phyloP scores from a whole-genome alignment of 2,888 invertebrate species.

The Acleris emargana region DNA sequence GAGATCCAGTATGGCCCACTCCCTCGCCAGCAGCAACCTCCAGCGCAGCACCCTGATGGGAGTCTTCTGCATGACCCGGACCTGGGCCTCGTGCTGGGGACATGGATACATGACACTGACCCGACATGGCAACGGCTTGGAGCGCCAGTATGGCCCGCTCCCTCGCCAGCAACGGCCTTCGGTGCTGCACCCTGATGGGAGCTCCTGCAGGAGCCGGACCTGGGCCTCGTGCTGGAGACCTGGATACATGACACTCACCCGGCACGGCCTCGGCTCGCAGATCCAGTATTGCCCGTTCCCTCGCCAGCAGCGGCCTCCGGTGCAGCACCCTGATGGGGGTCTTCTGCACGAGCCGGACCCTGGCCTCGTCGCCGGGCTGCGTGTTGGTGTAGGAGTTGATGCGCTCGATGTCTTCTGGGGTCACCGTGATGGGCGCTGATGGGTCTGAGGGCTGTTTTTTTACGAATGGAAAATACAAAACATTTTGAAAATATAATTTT shows the following conservation, averaged over 20 bases:
- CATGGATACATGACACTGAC: constrained; percentile 41
- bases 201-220: constrained; percentile 90
- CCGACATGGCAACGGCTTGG: constrained; percentile 78
- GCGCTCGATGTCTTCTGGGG: constrained; percentile 78
- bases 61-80: constrained; percentile 91
- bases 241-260: constrained; percentile 48
- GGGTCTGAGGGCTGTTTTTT: constrained; percentile 18
- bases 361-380: constrained; percentile 52
- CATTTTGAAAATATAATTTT: no score
- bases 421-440: constrained; percentile 51
- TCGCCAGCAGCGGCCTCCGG: constrained; percentile 88
- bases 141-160: constrained; percentile 85
- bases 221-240: constrained; percentile 53
- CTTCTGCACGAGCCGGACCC: constrained; percentile 88
- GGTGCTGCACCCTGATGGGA: constrained; percentile 94
- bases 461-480: background rate
- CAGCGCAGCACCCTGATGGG: constrained; percentile 96
- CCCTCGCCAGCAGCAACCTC: constrained; percentile 88
- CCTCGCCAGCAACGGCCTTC: constrained; percentile 89
- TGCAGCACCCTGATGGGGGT: constrained; percentile 97
- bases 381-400: constrained; percentile 68
- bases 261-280: constrained; percentile 79
- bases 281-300: constrained; percentile 86
- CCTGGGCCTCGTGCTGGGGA: constrained; percentile 52
- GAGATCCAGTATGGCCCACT: constrained; percentile 85